Conservation (phyloP, 2,113 vertebrate genomes). For the Cololabis saira region DNA sequence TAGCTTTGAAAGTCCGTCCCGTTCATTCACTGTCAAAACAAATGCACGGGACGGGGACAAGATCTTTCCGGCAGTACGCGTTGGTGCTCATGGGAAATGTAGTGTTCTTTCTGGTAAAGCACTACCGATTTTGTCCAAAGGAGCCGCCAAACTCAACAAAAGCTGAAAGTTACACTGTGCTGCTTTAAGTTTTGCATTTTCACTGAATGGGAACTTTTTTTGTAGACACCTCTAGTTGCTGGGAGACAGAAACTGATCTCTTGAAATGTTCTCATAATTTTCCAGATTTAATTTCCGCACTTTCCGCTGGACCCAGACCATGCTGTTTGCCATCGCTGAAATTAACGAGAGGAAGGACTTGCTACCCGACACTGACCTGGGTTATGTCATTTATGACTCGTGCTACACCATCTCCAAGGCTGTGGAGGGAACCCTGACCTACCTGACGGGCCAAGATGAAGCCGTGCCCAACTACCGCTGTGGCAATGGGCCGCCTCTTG, state of each 20-base stretch:
- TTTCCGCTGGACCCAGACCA: slow-evolving; percentile 87
- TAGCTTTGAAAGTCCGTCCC: too few species aligned
- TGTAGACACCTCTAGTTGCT: too few species aligned
- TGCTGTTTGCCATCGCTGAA: slow-evolving; percentile 87
- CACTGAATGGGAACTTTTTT: too few species aligned
- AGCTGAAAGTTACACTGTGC: too few species aligned
- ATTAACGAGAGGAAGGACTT: slow-evolving; percentile 81
- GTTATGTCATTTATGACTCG: slow-evolving; percentile 88
- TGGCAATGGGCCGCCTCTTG: slow-evolving; percentile 78
- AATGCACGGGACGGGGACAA: too few species aligned
- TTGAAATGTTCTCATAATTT: neutral
- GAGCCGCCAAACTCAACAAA: too few species aligned
- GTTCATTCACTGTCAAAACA: too few species aligned
- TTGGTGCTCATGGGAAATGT: too few species aligned
- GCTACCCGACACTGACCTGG: slow-evolving; percentile 83
- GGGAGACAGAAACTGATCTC: neutral
- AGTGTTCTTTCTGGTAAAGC: too few species aligned
- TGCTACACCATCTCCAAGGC: slow-evolving; percentile 88
- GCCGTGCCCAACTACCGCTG: slow-evolving; percentile 87
- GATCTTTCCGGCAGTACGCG: too few species aligned
- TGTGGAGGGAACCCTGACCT: slow-evolving; percentile 84
- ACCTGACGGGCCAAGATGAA: slow-evolving; percentile 87
- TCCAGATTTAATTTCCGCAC: slow-evolving; percentile 87
- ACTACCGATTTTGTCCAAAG: too few species aligned
- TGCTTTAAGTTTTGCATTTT: too few species aligned